A percentile compares a stretch with the other conserved stretches of the same genome.
Conservation (phyloP, 1,140 invertebrate genomes). For the Zaprionus lachaisei region DNA sequence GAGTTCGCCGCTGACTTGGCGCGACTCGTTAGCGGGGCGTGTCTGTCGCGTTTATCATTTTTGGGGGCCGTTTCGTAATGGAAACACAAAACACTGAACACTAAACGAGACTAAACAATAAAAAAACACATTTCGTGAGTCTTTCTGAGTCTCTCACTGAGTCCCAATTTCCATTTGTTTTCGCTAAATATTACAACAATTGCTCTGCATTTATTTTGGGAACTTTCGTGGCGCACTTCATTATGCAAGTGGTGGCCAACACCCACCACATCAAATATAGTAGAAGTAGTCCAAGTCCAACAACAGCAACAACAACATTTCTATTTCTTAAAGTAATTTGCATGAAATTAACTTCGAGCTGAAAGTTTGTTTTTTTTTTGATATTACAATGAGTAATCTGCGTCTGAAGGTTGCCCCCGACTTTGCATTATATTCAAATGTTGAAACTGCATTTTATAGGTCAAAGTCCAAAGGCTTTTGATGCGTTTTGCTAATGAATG, state of each 20-base stretch:
- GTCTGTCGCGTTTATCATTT: slow-evolving; percentile 78
- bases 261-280: slow-evolving; percentile 26
- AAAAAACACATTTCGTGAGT: slow-evolving; percentile 49
- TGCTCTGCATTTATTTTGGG: slow-evolving; percentile 71
- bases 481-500: slow-evolving; percentile 40
- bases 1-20: background rate
- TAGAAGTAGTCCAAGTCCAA: slow-evolving; percentile 20
- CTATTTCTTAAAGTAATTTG: slow-evolving; percentile 62
- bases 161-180: slow-evolving; percentile 29
- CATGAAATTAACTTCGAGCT: slow-evolving; percentile 64
- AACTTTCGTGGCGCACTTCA: slow-evolving; percentile 69
- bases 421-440: slow-evolving; percentile 44
- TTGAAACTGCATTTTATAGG: slow-evolving; percentile 34
- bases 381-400: slow-evolving; percentile 18
- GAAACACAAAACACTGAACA: slow-evolving; percentile 33
- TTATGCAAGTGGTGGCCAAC: slow-evolving; percentile 73
- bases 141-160: background rate
- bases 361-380: slow-evolving; percentile 38
- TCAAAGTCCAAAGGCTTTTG: slow-evolving; percentile 33
- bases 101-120: slow-evolving; percentile 24
- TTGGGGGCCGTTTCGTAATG: slow-evolving; percentile 59
- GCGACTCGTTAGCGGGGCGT: slow-evolving; percentile 72
- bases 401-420: slow-evolving; percentile 30
- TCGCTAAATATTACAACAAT: slow-evolving; percentile 67
- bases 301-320: slow-evolving; percentile 22